Base-by-base conservation (phyloP, 35 echinoderm and acorn worm genomes). In the Heliocidaris erythrogramma region DNA sequence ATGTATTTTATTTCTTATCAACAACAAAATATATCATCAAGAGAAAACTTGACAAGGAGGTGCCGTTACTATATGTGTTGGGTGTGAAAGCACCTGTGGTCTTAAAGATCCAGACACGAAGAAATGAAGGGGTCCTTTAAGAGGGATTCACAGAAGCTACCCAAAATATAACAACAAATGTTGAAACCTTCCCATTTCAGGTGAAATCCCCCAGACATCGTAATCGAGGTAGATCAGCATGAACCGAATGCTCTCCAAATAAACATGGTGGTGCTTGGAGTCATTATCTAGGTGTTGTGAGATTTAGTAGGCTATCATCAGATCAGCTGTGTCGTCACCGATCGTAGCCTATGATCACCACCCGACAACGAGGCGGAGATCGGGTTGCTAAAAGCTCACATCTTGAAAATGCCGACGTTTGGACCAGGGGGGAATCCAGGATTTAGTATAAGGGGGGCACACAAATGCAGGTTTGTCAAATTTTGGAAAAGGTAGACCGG, bases 201-300 rank as follows among this genome's bases (percentile, higher is more conserved):
- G 65, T 78, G 65, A 78, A 78, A 78, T 24, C 65, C 18, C 5
- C 7, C 65, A 27, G 27, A 78, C 65, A 18, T 27, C 18, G 65
- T 78, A 21, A 78, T 78, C 65, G 65, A 78, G 21, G 65, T 2
- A 78, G 21, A 78, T 78, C 65, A 89, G 31, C 87, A 9, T 47
- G 87, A 89, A 89, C 17, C 87, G 24, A 89, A 89, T 89, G 87
- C 87, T 89, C 29, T 89, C 17, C 21, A 89, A 89, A 89, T 89
- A 89, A 16, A 89, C 87, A 89, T 7, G 9, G 31, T 48, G 87
- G 31, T 89, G 31, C 87, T 47, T 48, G 21, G 87, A 89, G 87
- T 89, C 87, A 89, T 89, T 89, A 86, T 12, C 9, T 30, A 89
- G 87, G 87, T 89, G 87, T 48, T 89, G 87, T 47, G 47, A 32